Conservation (phyloP, 2,113 vertebrate species). For the Semnopithecus entellus region DNA sequence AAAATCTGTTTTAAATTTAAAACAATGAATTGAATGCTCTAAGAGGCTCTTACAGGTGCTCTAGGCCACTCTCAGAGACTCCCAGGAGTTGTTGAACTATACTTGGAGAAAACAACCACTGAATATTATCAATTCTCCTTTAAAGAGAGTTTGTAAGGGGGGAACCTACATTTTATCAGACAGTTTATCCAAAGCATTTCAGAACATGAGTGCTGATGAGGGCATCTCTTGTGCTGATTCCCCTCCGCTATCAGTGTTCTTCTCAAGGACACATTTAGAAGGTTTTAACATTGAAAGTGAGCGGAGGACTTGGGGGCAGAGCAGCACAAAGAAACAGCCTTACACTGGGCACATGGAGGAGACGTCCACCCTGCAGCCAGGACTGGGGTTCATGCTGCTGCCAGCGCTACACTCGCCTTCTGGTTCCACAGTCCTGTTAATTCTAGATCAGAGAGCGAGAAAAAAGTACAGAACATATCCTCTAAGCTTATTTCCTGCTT, state of each 20-base stretch:
- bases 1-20: background rate
- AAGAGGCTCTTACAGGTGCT: background rate
- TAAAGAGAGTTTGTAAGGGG: accelerated
- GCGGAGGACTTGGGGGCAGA: accelerated
- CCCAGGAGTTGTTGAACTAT: background rate
- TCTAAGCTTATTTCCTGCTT: background rate
- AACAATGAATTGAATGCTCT: background rate
- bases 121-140: background rate
- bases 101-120: background rate
- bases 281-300: background rate
- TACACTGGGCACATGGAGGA: background rate
- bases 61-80: background rate
- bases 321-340: accelerated
- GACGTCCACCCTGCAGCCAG: background rate
- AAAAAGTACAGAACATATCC: background rate
- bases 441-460: background rate
- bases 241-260: background rate
- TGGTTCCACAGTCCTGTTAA: background rate
- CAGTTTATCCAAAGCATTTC: background rate
- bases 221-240: background rate
- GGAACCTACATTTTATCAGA: background rate
- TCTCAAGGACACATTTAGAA: conserved; percentile 14
- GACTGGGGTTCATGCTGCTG: accelerated
- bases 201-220: background rate
- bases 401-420: accelerated